Evolutionary conservation across 1,140 invertebrate genomes (phyloP).

Genomic region (Melanaphis sacchari): DNA sequence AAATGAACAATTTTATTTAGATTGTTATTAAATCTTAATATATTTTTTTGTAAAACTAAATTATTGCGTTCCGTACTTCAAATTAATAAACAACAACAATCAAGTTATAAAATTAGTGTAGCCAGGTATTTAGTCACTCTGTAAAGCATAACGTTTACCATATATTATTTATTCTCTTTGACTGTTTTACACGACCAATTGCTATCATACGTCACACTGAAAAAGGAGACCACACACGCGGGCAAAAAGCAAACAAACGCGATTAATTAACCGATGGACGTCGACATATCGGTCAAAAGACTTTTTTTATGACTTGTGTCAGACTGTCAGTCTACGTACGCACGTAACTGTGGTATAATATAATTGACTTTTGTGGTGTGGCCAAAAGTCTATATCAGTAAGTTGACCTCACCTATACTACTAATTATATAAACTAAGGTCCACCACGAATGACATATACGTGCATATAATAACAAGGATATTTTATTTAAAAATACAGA

Average conservation of each 20-base stretch:
- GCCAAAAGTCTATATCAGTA: not conserved
- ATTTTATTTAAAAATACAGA: not conserved
- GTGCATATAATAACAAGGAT: not conserved
- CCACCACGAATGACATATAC: not conserved
- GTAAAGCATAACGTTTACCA: not conserved
- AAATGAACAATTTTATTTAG: too few species aligned
- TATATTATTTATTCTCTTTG: conserved; percentile 11
- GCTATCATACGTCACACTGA: not conserved
- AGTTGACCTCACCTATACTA: not conserved
- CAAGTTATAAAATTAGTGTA: not conserved
- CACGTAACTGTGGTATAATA: not conserved
- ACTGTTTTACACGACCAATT: not conserved
- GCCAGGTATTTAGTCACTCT: not conserved
- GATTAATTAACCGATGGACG: not conserved
- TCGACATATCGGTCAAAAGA: not conserved
- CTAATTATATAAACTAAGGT: not conserved
- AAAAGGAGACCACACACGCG: not conserved
- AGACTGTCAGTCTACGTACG: not conserved
- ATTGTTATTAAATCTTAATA: too few species aligned
- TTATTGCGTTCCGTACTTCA: not conserved
- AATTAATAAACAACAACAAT: not conserved
- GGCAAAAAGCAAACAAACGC: not conserved
- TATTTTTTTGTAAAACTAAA: not conserved
- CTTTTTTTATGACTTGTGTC: not conserved
- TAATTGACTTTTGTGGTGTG: not conserved